Base-by-base conservation (phyloP, 2,113 vertebrate species). In the Pterocles gutturalis region DNA sequence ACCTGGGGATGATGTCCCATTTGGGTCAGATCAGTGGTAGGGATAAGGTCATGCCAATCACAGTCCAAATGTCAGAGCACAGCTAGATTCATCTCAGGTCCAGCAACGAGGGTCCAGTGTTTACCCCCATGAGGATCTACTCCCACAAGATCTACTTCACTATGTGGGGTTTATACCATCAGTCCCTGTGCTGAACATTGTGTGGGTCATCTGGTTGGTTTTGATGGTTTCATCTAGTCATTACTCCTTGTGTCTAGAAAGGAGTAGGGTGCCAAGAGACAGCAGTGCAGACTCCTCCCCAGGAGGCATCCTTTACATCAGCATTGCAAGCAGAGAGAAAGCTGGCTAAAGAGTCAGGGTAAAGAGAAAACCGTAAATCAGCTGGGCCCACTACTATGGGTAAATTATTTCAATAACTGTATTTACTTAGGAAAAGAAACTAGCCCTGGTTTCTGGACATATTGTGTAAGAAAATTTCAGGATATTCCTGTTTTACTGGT, bases 271-370 rank as follows among this genome's bases (percentile, higher is more conserved):
- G 22, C 13, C 21, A 18, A 43, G 22, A 5, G 15, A 28, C 38
- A 11, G 1, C 4, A 1, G 6, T 10, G 5, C 51, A 33, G 16
- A 9, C 1, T 15, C 11, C 10, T 48, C 18, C 28, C 19, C 8
- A 58, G 13, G 10, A 49, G 9, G 4, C 26, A 49, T 11, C 36
- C 45, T 51, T 29, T 75, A 21, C 13, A 36, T 54, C 46, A 18
- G 7, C 14, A 38, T 12, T 19, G 17, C 26, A 53, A 22, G 11
- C 22, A 57, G 16, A 73, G 16, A 17, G 26, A 61, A 84, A 66
- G 14, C 4, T 11, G 1, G 12, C 12, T 46, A 46, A 73, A 18
- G 36, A 58, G 17, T 29, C 55, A 60, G 3, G 8, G 17, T 22
- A 29, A 82, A 38, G 51, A 62, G 24, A 54, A 67, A 73, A 58